Conservation (phyloP, 2,888 invertebrate genomes). For the Monoplex corrugatus region DNA sequence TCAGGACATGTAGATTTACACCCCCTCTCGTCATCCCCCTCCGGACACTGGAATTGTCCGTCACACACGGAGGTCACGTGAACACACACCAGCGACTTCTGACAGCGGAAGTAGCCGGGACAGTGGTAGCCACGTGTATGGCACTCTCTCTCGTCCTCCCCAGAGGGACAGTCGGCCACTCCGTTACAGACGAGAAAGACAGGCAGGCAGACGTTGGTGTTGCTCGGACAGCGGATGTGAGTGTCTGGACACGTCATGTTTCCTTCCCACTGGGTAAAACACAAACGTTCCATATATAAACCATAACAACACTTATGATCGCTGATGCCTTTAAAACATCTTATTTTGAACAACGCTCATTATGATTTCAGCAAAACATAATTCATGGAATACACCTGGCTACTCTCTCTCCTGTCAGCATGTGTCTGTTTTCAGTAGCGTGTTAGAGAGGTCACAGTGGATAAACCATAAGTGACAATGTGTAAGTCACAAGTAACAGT, state of each 20-base stretch:
- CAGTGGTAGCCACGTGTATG: not conserved
- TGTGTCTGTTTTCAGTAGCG: too few species aligned
- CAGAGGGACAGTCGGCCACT: not conserved
- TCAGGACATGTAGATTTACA: not conserved
- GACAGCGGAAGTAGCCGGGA: not conserved
- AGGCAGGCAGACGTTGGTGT: not conserved
- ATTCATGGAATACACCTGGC: too few species aligned
- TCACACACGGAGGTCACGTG: not conserved
- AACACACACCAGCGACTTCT: not conserved
- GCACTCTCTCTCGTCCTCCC: not conserved
- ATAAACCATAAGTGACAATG: too few species aligned
- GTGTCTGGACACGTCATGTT: not conserved
- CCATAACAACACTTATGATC: too few species aligned
- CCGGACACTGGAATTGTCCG: not conserved
- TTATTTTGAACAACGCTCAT: too few species aligned
- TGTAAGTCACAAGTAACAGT: too few species aligned
- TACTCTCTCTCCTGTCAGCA: too few species aligned
- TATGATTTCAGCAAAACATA: too few species aligned
- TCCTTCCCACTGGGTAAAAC: too few species aligned
- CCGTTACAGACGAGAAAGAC: slow-evolving; percentile 1
- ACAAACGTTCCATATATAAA: too few species aligned
- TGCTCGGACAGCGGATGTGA: not conserved
- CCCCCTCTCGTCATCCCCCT: slow-evolving; percentile 24
- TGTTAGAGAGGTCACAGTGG: too few species aligned
- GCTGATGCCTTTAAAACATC: too few species aligned